Evolutionary conservation across 2,888 invertebrate species (phyloP), one percentile per base, ranked within the genome.

Genomic region (Dynastes hyllus): DNA sequence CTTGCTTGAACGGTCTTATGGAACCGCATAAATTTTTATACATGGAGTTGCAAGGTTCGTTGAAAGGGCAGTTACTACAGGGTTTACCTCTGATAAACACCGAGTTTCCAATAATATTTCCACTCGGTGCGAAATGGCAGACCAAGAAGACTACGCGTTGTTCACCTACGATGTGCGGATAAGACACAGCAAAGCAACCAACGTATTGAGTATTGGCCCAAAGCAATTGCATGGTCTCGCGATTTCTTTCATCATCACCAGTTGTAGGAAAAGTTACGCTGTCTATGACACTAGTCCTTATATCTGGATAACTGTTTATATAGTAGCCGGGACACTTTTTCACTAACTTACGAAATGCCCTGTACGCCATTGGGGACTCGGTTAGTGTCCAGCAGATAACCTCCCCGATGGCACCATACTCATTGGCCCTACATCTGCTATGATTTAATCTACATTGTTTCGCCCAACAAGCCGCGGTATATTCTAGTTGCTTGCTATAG

Each of bases 221-320:
- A 58, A 73, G 58, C 16, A 73, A 6, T 22, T 73, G 73, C 13
- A 22, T 73, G 5, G 73, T 58, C 9, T 73, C 73, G 1, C 73
- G 32, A n/a, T 73, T 73, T 8, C 58, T 55, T 16, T 73, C 73
- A 29, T 73, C 73, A 58, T 73, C 58, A 0, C 73, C 73, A 9
- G 2, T 16, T 1, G n/a, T 11, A 9, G 73, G 40, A 73, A 58
- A 73, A 11, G 37, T n/a, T 1, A 73, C 22, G 11, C 40, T 58
- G 9, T 73, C 73, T 37, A 73, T 73, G 2, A 73, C 11, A 0
- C 16, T 8, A 4, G 16, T 58, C n/a, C 8, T 27, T 3, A 73
- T 9, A 16, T 73, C 16, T 9, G 73, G 73, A 22, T 58, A 40
- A 22, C 22, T 73, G 1, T 8, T 32, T 2, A 73, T 58, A 9